Percentiles rank a stretch among this genome's conserved stretches.
These are phyloP conservation scores for Eulemur mongoz DNA, from an alignment of 2,797 vertebrate genomes.

Conservation along the genomic window DNA sequence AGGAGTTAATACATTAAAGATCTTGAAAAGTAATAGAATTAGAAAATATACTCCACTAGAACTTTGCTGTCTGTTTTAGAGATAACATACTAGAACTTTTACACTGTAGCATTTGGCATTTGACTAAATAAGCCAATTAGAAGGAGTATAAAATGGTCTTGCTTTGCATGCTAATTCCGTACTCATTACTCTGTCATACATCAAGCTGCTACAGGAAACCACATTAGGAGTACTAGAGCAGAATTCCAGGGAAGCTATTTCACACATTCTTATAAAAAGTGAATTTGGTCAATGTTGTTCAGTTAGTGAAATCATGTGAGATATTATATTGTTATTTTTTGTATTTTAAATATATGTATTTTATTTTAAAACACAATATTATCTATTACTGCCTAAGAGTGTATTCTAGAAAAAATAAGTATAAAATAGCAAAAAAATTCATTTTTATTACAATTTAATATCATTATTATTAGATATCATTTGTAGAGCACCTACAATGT, in stretches of 20 bases:
- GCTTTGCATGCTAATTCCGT: conserved; percentile 50
- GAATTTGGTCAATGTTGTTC: conserved; percentile 5
- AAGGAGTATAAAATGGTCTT: conserved; percentile 47
- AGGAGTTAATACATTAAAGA: conserved; percentile 35
- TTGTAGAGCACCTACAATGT: neutral
- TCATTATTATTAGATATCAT: neutral
- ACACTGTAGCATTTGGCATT: conserved; percentile 47
- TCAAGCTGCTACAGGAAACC: conserved; percentile 44
- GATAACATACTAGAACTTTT: conserved; percentile 47
- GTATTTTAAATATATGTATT: conserved; percentile 1
- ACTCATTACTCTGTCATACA: conserved; percentile 34
- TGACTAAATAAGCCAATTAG: conserved; percentile 49
- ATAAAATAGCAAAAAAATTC: conserved; percentile 22
- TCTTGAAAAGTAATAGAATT: neutral
- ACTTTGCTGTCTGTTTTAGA: conserved; percentile 29
- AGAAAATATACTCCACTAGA: conserved; percentile 50
- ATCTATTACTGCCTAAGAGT: neutral
- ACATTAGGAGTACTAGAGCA: neutral
- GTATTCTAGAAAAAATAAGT: conserved; percentile 41
- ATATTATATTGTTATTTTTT: neutral
- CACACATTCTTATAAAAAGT: neutral
- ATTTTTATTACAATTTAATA: conserved; percentile 24
- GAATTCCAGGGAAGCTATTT: conserved; percentile 31
- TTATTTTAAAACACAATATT: conserved; percentile 27
- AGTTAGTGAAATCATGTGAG: conserved; percentile 25